Base-by-base conservation (phyloP, 2,888 invertebrate species). In the Myopa testacea region DNA sequence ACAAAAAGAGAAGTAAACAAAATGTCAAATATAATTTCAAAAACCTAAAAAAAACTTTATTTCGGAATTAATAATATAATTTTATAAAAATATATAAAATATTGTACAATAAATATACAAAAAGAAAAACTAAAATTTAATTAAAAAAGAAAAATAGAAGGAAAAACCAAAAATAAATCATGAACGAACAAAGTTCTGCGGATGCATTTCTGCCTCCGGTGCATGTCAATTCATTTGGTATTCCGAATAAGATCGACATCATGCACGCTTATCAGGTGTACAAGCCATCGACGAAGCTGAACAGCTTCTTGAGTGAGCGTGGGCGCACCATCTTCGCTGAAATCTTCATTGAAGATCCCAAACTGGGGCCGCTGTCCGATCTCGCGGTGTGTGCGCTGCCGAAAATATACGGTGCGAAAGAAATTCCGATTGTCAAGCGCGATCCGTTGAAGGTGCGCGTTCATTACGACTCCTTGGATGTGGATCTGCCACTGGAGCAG, bases 341-440 rank as follows among this genome's bases (percentile, higher is more conserved):
- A 62, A 77, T 80, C 1, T 85, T 87, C 34, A 85, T 85, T 5
- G 83, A 85, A 45, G 60, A 82, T 0, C 37, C n/a, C 0, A 78
- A 80, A 0, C 71, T 85, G 71, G 85, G 83, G 10, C 82, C 87
- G 4, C 78, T 88, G 37, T 78, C 83, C 0, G 82, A 86, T 45
- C 75, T 88, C 14, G 84, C 85, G 62, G 83, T 86, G 0, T 82
- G 84, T 2, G 80, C 82, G 0, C 26, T 88, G 71, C 85, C 86
- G 7, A 79, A 80, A 6, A 10, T 76, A 5, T 82, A 77, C 37
- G 83, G 84, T 10, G 80, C 80, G 0, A 73, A 80, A 6, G 63
- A 81, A 1, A 80, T 84, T 6, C 65, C 80, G 0, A 76, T 82
- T 0, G 79, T 85, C 0, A 75, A 69, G 0, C 14, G 76, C 0